Percentiles rank a stretch among this genome's conserved stretches.
These are phyloP conservation scores for Ceyx cyanopectus DNA, from an alignment of 2,113 vertebrate species.

Conservation along the genomic window DNA sequence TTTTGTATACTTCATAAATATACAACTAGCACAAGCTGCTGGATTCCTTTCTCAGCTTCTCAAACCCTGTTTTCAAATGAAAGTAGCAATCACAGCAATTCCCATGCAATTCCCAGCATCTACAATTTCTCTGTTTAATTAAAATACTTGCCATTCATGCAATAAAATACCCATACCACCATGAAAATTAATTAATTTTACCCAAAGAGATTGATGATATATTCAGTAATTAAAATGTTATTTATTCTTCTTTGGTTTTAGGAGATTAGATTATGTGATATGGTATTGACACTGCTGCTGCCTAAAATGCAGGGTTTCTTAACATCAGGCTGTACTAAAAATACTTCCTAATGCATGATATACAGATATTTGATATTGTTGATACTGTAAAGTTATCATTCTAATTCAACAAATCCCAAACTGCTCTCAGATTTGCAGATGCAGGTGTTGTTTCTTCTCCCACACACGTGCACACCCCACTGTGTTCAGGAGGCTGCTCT, in stretches of 20 bases:
- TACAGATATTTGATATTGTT: neutral
- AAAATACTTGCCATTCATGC: constrained; percentile 71
- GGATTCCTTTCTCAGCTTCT: neutral
- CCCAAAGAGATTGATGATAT: constrained; percentile 54
- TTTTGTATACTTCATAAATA: neutral
- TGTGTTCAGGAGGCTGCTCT: neutral
- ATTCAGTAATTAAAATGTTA: constrained; percentile 72
- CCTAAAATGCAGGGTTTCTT: neutral
- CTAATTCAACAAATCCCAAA: neutral
- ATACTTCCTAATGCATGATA: neutral
- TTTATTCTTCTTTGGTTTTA: neutral
- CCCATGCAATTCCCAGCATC: constrained; percentile 66
- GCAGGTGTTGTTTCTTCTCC: neutral
- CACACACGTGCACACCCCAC: fast-evolving
- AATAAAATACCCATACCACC: constrained; percentile 59
- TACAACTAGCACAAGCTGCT: neutral
- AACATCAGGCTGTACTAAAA: neutral
- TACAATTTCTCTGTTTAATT: constrained; percentile 78
- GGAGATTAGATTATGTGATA: constrained; percentile 38
- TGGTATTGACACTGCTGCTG: neutral
- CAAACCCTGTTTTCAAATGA: neutral
- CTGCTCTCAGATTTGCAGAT: neutral
- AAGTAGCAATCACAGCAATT: neutral
- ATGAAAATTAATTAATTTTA: constrained; percentile 80
- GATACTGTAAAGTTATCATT: neutral